Conservation (phyloP, 2,113 vertebrate species). For the Tachysurus fulvidraco region DNA sequence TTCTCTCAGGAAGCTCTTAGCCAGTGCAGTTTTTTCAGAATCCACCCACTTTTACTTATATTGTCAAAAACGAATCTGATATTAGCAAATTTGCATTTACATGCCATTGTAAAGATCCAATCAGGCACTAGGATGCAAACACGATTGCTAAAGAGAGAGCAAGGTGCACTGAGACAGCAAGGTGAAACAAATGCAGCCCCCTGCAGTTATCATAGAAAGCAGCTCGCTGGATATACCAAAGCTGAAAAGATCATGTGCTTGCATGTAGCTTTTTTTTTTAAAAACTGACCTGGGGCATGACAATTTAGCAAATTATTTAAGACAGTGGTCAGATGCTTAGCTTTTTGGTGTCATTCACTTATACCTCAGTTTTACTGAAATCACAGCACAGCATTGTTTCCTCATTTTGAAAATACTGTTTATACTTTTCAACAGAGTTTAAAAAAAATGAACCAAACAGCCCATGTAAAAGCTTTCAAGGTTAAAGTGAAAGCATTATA, state of each 20-base stretch:
- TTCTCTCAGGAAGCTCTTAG: slow-evolving; percentile 57
- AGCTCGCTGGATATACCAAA: slow-evolving; percentile 34
- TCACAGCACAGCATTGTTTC: background rate
- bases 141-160: slow-evolving; percentile 69
- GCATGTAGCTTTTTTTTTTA: background rate
- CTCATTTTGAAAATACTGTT: background rate
- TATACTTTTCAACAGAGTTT: background rate
- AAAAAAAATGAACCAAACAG: background rate
- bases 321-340: background rate
- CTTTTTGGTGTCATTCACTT: background rate
- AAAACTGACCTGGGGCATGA: background rate
- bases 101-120: slow-evolving; percentile 76
- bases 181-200: slow-evolving; percentile 69
- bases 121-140: slow-evolving; percentile 74
- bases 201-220: slow-evolving; percentile 46
- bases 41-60: slow-evolving; percentile 68
- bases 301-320: slow-evolving; percentile 4
- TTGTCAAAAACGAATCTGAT: slow-evolving; percentile 70
- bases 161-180: slow-evolving; percentile 65
- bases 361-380: background rate
- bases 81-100: slow-evolving; percentile 74
- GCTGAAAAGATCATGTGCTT: background rate
- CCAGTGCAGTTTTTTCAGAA: slow-evolving; percentile 59
- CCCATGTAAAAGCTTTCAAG: slow-evolving; percentile 7
- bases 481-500: background rate